Percentiles rank a stretch among this genome's conserved stretches.
These are phyloP conservation scores for Astropecten irregularis DNA, from an alignment of 53 echinoderm and acorn worm species.

Conservation along the genomic window DNA sequence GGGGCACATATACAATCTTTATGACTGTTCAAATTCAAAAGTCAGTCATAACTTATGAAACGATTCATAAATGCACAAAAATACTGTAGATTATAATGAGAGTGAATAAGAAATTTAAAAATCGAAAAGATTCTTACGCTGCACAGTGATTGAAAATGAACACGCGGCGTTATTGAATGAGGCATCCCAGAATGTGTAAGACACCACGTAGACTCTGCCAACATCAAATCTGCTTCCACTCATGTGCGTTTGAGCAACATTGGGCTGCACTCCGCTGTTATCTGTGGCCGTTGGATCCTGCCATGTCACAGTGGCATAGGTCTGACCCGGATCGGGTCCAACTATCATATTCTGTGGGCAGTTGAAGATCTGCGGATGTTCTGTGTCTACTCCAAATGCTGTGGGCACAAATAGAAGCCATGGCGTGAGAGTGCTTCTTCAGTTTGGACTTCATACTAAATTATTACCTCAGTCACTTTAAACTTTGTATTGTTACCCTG, in stretches of 20 bases:
- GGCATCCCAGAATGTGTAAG: slow-evolving; percentile 31
- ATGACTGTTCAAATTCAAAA: too few relatives aligned
- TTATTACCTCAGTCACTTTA: too few relatives aligned
- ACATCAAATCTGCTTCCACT: background rate
- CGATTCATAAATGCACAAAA: too few relatives aligned
- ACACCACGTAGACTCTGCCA: slow-evolving; percentile 14
- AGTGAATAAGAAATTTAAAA: too few relatives aligned
- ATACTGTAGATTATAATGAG: too few relatives aligned
- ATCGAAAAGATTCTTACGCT: background rate
- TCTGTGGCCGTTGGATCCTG: background rate
- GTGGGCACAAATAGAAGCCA: too few relatives aligned
- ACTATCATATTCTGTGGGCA: background rate
- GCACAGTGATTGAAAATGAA: background rate
- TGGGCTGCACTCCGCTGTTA: background rate
- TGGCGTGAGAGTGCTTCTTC: too few relatives aligned
- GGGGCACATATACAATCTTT: too few relatives aligned
- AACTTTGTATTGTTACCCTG: too few relatives aligned
- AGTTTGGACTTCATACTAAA: too few relatives aligned
- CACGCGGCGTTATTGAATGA: slow-evolving; percentile 10
- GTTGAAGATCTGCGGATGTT: background rate
- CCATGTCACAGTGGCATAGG: slow-evolving; percentile 18
- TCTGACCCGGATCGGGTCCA: background rate
- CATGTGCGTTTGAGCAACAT: background rate
- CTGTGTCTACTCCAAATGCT: background rate
- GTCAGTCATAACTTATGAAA: too few relatives aligned